These are phyloP conservation scores for Aleiodes testaceus DNA, from an alignment of 2,888 invertebrate genomes.

Conservation along the genomic window DNA sequence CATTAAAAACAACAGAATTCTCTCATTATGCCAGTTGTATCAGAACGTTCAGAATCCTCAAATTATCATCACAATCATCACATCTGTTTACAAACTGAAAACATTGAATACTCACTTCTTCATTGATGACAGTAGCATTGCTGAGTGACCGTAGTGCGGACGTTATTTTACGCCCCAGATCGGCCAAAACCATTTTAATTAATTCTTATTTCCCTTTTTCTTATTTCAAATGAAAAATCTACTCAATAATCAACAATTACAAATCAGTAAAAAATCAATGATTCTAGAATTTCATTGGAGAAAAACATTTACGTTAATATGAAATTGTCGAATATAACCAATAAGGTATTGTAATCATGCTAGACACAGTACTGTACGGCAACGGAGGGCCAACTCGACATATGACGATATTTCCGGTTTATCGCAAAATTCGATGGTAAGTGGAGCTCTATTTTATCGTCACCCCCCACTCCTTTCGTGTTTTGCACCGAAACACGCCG, in stretches of 20 bases:
- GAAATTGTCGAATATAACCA: constrained; percentile 12
- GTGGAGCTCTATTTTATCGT: no score
- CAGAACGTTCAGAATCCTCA: no score
- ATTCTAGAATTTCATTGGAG: no score
- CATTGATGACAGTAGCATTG: constrained; percentile 98
- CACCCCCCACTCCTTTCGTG: no score
- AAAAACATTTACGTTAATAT: no score
- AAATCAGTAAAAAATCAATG: no score
- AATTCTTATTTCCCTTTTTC: constrained; percentile 2
- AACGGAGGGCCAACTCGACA: constrained; percentile 25
- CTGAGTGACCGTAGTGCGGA: constrained; percentile 97
- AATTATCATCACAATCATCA: constrained; percentile 45
- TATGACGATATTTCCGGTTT: constrained; percentile 29
- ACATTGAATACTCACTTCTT: constrained; percentile 82
- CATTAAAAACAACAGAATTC: constrained; percentile 48
- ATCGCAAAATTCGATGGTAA: background rate
- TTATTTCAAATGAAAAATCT: constrained; percentile 38
- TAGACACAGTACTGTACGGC: background rate
- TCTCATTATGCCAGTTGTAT: background rate
- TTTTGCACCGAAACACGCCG: no score
- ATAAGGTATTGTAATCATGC: constrained; percentile 4
- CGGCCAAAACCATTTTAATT: constrained; percentile 97
- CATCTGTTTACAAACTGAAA: constrained; percentile 62
- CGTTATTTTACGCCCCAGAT: constrained; percentile 99
- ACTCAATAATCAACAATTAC: constrained; percentile 9